Evolutionary conservation across 2,888 invertebrate species (phyloP).

Genomic region (Clunio marinus): DNA sequence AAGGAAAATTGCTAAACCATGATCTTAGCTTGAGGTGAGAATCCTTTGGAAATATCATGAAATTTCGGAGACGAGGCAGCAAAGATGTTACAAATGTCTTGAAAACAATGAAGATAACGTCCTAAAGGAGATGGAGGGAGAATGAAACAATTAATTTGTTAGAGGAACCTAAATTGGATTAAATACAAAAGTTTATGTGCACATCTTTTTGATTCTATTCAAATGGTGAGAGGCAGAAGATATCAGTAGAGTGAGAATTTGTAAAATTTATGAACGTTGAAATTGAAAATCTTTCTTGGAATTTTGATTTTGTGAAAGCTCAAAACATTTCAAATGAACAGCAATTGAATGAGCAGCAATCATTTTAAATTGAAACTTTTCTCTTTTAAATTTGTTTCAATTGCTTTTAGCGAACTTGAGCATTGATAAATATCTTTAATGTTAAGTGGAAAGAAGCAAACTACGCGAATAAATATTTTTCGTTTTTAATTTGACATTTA

Average conservation of each 20-base stretch:
- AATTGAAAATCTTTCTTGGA: slow-evolving; percentile 22
- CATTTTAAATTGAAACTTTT: too few relatives aligned
- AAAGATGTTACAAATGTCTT: too few relatives aligned
- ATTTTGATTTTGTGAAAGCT: background rate
- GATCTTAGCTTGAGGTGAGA: background rate
- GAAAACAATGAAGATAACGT: background rate
- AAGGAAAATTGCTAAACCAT: slow-evolving; percentile 20
- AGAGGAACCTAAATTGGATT: slow-evolving; percentile 33
- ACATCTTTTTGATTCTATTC: slow-evolving; percentile 24
- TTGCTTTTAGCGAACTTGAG: too few relatives aligned
- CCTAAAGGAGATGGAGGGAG: background rate
- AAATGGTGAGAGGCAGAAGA: background rate
- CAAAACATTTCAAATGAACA: too few relatives aligned
- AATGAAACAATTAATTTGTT: slow-evolving; percentile 35
- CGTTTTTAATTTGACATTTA: background rate
- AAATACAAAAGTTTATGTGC: slow-evolving; percentile 33
- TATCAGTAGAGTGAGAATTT: background rate
- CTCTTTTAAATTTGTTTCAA: too few relatives aligned
- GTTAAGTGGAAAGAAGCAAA: too few relatives aligned
- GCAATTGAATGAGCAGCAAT: too few relatives aligned
- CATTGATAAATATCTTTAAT: too few relatives aligned
- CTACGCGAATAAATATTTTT: too few relatives aligned
- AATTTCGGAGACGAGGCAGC: background rate
- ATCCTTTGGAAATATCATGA: background rate
- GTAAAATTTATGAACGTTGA: slow-evolving; percentile 35